These are phyloP conservation scores for Salticus scenicus DNA, from an alignment of 2,888 invertebrate genomes.

Conservation along the genomic window DNA sequence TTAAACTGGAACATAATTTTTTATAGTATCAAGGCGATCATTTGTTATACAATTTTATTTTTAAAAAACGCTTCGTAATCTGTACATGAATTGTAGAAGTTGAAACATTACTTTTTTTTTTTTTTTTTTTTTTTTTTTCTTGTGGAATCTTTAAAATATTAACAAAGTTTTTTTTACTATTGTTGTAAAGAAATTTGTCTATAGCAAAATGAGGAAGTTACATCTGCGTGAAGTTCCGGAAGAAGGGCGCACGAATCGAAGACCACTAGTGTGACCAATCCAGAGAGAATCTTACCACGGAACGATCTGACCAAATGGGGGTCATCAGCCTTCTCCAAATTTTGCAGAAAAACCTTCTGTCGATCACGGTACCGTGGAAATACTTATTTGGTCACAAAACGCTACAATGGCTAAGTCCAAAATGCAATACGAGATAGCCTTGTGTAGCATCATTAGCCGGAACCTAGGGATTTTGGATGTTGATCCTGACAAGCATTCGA, in stretches of 20 bases:
- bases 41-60: no score
- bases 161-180: no score
- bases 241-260: constrained; percentile 63
- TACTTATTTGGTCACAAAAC: constrained; percentile 49
- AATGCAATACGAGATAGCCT: background rate
- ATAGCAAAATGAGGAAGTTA: constrained; percentile 50
- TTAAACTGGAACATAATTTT: no score
- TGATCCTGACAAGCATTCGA: constrained; percentile 12
- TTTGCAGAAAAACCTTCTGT: constrained; percentile 31
- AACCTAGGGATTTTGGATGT: constrained; percentile 18
- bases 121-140: background rate
- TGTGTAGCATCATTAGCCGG: constrained; percentile 40
- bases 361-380: constrained; percentile 52
- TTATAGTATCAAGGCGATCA: no score
- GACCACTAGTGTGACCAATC: constrained; percentile 67
- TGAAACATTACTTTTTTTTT: background rate
- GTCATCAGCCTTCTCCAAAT: constrained; percentile 57
- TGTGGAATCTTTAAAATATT: background rate
- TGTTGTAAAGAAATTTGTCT: constrained; percentile 10
- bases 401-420: constrained; percentile 40
- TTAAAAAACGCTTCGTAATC: no score
- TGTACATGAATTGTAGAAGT: no score
- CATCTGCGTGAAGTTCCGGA: constrained; percentile 66
- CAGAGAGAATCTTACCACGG: constrained; percentile 47
- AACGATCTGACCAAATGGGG: constrained; percentile 62